phyloP scores from a whole-genome alignment of 2,113 vertebrate species.

The Xiphorhynchus elegans region DNA sequence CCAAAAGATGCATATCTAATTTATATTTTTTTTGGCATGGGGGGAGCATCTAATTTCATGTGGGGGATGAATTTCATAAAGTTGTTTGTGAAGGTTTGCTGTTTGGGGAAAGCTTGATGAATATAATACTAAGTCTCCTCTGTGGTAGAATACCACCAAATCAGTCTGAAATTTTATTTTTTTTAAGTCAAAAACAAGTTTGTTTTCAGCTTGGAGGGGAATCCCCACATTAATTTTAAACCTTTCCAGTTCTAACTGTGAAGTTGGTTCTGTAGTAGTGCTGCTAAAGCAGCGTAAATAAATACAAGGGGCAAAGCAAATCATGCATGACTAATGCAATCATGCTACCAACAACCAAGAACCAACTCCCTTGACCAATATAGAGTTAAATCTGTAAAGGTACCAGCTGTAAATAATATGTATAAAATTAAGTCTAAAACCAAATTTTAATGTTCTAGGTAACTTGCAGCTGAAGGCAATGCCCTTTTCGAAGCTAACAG shows the following conservation, averaged over 20 bases:
- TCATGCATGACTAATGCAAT: neutral
- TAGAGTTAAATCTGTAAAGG: neutral
- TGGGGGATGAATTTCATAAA: neutral
- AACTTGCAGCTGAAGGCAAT: neutral
- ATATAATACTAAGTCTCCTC: neutral
- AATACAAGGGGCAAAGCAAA: neutral
- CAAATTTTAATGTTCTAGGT: neutral
- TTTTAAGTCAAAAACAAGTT: neutral
- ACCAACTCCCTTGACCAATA: neutral
- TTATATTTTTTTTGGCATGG: neutral
- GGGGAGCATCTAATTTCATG: neutral
- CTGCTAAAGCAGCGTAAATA: neutral
- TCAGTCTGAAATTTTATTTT: neutral
- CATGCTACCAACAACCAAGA: neutral
- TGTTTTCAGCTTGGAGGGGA: constrained; percentile 32
- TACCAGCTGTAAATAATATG: neutral
- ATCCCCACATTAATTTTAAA: constrained; percentile 52
- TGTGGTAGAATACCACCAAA: neutral
- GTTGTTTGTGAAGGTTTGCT: neutral
- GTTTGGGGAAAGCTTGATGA: neutral
- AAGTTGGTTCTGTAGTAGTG: neutral
- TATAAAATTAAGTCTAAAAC: neutral
- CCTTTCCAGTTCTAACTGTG: constrained; percentile 2
- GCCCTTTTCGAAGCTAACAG: neutral
- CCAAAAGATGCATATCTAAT: neutral